phyloP scores from a whole-genome alignment of 2,888 invertebrate genomes.

The Eristalinus sepulchralis region DNA sequence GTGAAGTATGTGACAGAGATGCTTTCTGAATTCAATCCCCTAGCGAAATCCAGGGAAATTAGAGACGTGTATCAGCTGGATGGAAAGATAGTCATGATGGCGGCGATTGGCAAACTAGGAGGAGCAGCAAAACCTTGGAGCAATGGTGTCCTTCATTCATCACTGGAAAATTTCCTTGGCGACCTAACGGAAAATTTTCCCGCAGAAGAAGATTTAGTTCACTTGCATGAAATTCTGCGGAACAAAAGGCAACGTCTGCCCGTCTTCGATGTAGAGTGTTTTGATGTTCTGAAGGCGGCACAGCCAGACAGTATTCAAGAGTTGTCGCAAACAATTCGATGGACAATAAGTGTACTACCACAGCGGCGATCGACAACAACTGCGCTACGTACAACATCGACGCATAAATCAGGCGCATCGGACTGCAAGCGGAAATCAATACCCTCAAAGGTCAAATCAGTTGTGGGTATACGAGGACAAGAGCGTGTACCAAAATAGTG shows the following conservation, averaged over 20 bases:
- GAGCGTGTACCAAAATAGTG: conserved; percentile 12
- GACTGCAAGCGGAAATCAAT: background rate
- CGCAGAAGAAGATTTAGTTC: conserved; percentile 8
- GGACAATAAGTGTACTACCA: background rate
- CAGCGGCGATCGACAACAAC: background rate
- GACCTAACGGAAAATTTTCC: conserved; percentile 14
- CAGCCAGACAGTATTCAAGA: conserved; percentile 8
- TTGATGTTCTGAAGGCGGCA: background rate
- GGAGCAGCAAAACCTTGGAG: conserved; percentile 10
- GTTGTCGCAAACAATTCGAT: background rate
- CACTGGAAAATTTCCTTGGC: conserved; percentile 11
- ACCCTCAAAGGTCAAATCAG: background rate
- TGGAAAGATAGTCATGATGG: conserved; percentile 13
- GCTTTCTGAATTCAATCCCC: too few species aligned
- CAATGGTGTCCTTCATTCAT: conserved; percentile 8
- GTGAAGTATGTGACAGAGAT: too few species aligned
- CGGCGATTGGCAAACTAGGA: conserved; percentile 11
- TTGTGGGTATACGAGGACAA: conserved; percentile 6
- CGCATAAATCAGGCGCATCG: background rate
- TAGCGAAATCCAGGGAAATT: too few species aligned
- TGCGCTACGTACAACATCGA: conserved; percentile 10
- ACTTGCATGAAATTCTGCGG: conserved; percentile 12
- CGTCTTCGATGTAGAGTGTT: background rate
- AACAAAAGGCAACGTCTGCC: conserved; percentile 2
- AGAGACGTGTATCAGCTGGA: background rate